Evolutionary conservation across 2,888 invertebrate genomes (phyloP).

Genomic region (Polymixis flavicincta): DNA sequence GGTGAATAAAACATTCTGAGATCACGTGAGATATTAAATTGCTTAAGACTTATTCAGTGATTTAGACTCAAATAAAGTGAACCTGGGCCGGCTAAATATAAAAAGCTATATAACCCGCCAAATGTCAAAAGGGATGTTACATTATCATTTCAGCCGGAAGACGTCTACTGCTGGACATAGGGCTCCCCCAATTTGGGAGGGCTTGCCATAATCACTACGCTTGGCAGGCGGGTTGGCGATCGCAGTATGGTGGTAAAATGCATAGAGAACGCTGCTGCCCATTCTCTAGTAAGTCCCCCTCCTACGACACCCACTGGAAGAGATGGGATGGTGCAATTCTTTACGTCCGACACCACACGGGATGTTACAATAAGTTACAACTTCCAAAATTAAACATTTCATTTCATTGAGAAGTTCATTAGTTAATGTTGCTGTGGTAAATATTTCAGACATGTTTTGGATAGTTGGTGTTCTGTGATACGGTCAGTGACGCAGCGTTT

Average conservation of each 20-base stretch:
- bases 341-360: too few relatives aligned
- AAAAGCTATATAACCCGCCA: not conserved
- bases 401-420: constrained; percentile 33
- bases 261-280: too few relatives aligned
- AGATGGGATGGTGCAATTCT: too few relatives aligned
- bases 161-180: too few relatives aligned
- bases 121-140: constrained; percentile 9
- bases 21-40: not conserved
- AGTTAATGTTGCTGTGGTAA: constrained; percentile 36
- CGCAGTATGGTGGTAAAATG: too few relatives aligned
- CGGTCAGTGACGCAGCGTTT: constrained; percentile 68
- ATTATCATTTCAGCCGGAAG: too few relatives aligned
- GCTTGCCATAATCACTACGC: too few relatives aligned
- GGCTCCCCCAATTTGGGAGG: too few relatives aligned
- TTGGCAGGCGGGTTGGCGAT: too few relatives aligned
- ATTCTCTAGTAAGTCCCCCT: too few relatives aligned
- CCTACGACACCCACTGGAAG: too few relatives aligned
- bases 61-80: not conserved
- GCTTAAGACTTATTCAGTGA: not conserved
- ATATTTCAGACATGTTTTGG: constrained; percentile 43
- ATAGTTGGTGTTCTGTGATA: constrained; percentile 35
- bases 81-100: not conserved
- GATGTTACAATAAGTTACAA: constrained; percentile 8
- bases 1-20: constrained; percentile 11
- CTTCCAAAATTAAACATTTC: constrained; percentile 9